phyloP scores from a whole-genome alignment of 1,140 invertebrate species.

The Zaprionus africanus region DNA sequence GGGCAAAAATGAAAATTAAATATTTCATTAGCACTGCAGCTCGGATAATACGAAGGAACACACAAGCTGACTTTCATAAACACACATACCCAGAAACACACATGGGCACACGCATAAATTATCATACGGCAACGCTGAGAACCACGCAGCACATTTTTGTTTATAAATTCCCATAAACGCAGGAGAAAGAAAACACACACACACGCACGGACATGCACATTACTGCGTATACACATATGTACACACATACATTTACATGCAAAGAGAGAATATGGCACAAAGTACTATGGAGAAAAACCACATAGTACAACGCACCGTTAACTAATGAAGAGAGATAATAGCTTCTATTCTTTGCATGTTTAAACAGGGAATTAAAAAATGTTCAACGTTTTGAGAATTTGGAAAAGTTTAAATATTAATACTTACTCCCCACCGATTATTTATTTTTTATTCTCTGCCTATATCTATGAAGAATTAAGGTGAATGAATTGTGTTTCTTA shows the following conservation, averaged over 20 bases:
- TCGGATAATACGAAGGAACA: conserved; percentile 26
- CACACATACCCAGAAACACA: conserved; percentile 23
- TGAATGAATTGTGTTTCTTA: too few species aligned
- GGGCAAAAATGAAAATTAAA: conserved; percentile 73
- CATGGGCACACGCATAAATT: conserved; percentile 1
- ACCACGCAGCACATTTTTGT: conserved; percentile 47
- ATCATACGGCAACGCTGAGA: conserved; percentile 13
- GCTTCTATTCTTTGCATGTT: too few species aligned
- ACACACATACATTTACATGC: background rate
- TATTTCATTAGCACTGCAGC: conserved; percentile 67
- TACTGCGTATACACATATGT: conserved; percentile 8
- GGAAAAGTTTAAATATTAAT: too few species aligned
- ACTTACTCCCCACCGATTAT: too few species aligned
- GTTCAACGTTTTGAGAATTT: too few species aligned
- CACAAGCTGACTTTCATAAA: conserved; percentile 17
- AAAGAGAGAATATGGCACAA: background rate
- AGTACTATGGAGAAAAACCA: background rate
- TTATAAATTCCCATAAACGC: conserved; percentile 67
- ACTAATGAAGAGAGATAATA: background rate
- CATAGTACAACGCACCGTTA: background rate
- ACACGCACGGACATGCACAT: conserved; percentile 6
- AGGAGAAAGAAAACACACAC: conserved; percentile 30
- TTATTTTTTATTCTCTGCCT: too few species aligned
- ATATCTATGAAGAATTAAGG: too few species aligned
- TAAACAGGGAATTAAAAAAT: too few species aligned